Evolutionary conservation across 2,888 invertebrate species (phyloP), one percentile per base, ranked within the genome.

Genomic region (Saturnia japonica): DNA sequence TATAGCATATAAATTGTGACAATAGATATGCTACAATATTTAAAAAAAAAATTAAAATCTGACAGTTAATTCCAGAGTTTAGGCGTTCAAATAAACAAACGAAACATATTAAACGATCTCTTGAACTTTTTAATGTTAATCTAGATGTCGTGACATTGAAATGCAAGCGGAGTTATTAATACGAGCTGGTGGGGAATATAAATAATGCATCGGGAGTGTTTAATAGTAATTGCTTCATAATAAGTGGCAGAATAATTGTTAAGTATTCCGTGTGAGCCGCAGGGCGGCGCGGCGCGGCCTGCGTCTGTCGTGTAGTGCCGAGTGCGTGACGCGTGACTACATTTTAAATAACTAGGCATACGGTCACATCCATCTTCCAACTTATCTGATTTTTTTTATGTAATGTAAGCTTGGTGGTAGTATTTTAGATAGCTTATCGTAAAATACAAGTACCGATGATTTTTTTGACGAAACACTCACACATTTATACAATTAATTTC

Each of bases 201-300:
- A 88, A 89, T 89, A 87, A 88, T 85, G 82, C 84, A 87, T 85
- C 72, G 78, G 78, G 73, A 79, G 81, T 81, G 80, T 88, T 86
- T 85, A 85, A 89, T 87, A 86, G 79, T 88, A 90, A 91, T 91
- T 85, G 89, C 81, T 82, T 81, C 80, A 83, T 89, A 90, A 91
- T 88, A 87, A 90, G 85, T 78, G 82, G 82, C 83, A 83, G 84
- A 84, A 86, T 86, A 86, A 87, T 86, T 87, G 86, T 89, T 86
- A 86, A 84, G 84, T 82, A 85, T 83, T 83, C 83, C 82, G 78
- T 77, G 82, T 79, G 78, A 76, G 76, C 74, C 57, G 57, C 57
- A 75, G 72, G 72, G 71, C n/a, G n/a, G n/a, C n/a, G n/a, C n/a
- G n/a, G n/a, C n/a, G n/a, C n/a, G n/a, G n/a, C n/a, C n/a, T 73